Evolutionary conservation across 2,113 vertebrate genomes (phyloP).

Genomic region (Sphyrna mokarran): DNA sequence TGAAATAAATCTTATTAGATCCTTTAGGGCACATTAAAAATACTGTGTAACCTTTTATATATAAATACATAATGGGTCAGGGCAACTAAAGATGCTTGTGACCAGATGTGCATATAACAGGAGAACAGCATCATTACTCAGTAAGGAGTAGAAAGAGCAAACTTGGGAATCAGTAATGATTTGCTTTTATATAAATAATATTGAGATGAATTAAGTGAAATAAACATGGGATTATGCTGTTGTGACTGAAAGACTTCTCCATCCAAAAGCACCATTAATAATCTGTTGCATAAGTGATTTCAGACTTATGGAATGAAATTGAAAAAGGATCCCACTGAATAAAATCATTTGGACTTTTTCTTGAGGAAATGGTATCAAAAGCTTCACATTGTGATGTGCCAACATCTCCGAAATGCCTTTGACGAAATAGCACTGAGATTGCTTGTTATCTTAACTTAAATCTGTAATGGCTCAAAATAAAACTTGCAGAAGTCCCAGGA

Average conservation of each 20-base stretch:
- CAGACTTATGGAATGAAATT: slow-evolving; percentile 1
- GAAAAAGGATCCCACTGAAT: not conserved
- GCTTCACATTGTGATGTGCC: not conserved
- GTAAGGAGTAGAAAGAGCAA: slow-evolving; percentile 15
- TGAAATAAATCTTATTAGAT: slow-evolving; percentile 37
- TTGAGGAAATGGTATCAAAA: not conserved
- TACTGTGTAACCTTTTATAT: slow-evolving; percentile 30
- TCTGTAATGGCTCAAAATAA: not conserved
- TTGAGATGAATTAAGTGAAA: slow-evolving; percentile 10
- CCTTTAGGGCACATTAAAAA: slow-evolving; percentile 34
- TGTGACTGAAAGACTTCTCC: not conserved
- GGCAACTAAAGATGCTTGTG: slow-evolving; percentile 28
- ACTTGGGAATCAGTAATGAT: slow-evolving; percentile 16
- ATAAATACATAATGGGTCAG: slow-evolving; percentile 8
- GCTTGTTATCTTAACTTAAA: not conserved
- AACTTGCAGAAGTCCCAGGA: not conserved
- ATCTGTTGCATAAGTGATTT: not conserved
- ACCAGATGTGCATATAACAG: slow-evolving; percentile 18
- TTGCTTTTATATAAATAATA: not conserved
- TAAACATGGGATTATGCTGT: not conserved
- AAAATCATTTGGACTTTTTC: not conserved
- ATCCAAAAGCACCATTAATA: not conserved
- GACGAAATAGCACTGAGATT: not conserved
- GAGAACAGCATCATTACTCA: not conserved
- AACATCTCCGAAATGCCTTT: not conserved